Base-by-base conservation (phyloP, 2,797 vertebrate genomes). In the Melanotaenia maccullochi region DNA sequence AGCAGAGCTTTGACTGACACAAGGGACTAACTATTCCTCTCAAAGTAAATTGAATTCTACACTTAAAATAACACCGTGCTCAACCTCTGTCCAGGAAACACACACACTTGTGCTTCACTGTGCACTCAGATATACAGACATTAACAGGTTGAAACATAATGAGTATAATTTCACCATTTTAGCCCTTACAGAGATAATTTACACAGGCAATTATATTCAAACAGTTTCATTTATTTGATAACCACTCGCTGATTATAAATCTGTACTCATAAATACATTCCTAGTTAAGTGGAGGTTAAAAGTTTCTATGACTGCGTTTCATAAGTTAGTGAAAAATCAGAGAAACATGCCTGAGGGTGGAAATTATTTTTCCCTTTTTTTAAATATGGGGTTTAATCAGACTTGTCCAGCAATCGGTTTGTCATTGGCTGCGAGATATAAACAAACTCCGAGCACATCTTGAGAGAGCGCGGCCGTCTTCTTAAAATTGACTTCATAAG, bases 401-500 rank as follows among this genome's bases (percentile, higher is more conserved):
- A 83, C 63, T 70, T 75, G 59, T 83, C 71, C 80, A 84, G 81
- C 73, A 25, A 83, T 82, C 59, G 71, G 56, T 73, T 65, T 76
- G 65, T 87, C 79, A 89, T 79, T 89, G 76, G 71, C 71, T 82
- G 76, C 62, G 64, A 73, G 73, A 89, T 70, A 78, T 71, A 74
- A 81, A 85, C 56, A 82, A 69, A 81, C 67, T 84, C 65, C 32
- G 71, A 72, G 75, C 36, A 81, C 56, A 67, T 78, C 47, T 64
- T 0, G 7, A 20, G 55, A 78, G 30, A 65, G 33, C 55, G 52
- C 55, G n/a, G 47, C 18, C 0, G 65, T 59, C 69, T 72, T 82
- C 54, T 60, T 60, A 44, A 38, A 80, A 62, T 73, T 56, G 33
- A 65, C 78, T 82, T 59, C 57, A 60, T 83, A 79, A 86, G 82